Evolutionary conservation across 2,888 invertebrate genomes (phyloP).

Genomic region (Drosophila ochracea): DNA sequence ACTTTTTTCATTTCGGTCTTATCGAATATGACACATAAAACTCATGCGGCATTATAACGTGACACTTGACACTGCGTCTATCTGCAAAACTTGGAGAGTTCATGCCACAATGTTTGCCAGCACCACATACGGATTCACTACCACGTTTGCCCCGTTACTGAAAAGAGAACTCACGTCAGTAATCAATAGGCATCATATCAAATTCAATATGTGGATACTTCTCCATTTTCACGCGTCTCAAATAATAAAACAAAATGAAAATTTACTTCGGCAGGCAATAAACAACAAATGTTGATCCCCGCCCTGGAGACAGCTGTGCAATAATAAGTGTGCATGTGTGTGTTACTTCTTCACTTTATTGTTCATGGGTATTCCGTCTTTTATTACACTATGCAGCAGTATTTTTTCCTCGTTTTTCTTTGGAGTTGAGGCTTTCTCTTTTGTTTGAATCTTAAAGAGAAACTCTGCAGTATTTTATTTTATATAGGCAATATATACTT

Average conservation of each 20-base stretch:
- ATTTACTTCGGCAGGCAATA: conserved; percentile 72
- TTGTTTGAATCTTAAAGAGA: conserved; percentile 8
- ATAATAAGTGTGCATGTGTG: conserved; percentile 16
- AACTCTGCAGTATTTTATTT: conserved; percentile 24
- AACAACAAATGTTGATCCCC: conserved; percentile 70
- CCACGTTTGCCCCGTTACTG: conserved; percentile 25
- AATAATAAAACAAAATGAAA: conserved; percentile 77
- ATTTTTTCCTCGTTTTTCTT: conserved; percentile 9
- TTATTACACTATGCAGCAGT: conserved; percentile 43
- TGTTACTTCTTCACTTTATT: not conserved
- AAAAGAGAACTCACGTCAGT: conserved; percentile 21
- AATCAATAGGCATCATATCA: conserved; percentile 56
- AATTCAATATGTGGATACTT: conserved; percentile 67
- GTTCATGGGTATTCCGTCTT: conserved; percentile 24
- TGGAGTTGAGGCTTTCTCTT: conserved; percentile 5
- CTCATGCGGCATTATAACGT: conserved; percentile 64
- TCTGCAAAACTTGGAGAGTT: conserved; percentile 48
- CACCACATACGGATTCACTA: conserved; percentile 5
- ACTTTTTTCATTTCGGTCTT: conserved; percentile 52
- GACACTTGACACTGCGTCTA: conserved; percentile 48
- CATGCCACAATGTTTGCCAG: conserved; percentile 34
- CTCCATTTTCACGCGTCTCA: conserved; percentile 41
- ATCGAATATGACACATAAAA: conserved; percentile 61
- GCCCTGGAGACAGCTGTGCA: conserved; percentile 8
- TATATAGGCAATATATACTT: conserved; percentile 5